Evolutionary conservation across 2,797 vertebrate genomes (phyloP).

Genomic region (Gymnothorax javanicus): DNA sequence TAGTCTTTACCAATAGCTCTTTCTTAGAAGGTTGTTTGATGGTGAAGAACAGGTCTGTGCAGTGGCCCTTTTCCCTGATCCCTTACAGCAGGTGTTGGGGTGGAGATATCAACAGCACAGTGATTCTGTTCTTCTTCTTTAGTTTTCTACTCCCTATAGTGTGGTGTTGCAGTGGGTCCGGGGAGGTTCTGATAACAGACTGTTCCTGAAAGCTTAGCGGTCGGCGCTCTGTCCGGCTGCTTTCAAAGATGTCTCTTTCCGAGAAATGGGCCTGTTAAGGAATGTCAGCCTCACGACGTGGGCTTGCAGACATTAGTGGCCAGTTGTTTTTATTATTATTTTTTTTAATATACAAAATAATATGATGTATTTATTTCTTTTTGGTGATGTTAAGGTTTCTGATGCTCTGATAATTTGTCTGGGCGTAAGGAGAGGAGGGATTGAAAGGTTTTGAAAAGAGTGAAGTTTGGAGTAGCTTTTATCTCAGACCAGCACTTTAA

Average conservation of each 20-base stretch:
- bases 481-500: conserved; percentile 43
- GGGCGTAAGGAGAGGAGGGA: conserved; percentile 5
- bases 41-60: not conserved
- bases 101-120: not conserved
- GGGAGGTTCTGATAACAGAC: not conserved
- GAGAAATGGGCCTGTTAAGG: conserved; percentile 13
- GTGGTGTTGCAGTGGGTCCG: not conserved
- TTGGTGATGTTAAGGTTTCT: conserved; percentile 18
- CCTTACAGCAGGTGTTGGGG: not conserved
- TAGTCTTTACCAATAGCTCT: not conserved
- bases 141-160: not conserved
- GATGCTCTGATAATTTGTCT: conserved; percentile 32
- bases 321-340: not conserved
- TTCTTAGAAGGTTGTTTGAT: not conserved
- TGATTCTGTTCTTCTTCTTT: not conserved
- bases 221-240: not conserved
- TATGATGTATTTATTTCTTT: not conserved
- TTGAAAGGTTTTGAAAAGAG: conserved; percentile 30
- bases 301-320: not conserved
- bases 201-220: conserved; percentile 5
- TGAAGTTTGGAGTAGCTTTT: conserved; percentile 30
- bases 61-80: not conserved
- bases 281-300: not conserved
- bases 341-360: not conserved
- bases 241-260: conserved; percentile 9